phyloP scores from a whole-genome alignment of 1,140 invertebrate species.

The Pseudoatta argentina region DNA sequence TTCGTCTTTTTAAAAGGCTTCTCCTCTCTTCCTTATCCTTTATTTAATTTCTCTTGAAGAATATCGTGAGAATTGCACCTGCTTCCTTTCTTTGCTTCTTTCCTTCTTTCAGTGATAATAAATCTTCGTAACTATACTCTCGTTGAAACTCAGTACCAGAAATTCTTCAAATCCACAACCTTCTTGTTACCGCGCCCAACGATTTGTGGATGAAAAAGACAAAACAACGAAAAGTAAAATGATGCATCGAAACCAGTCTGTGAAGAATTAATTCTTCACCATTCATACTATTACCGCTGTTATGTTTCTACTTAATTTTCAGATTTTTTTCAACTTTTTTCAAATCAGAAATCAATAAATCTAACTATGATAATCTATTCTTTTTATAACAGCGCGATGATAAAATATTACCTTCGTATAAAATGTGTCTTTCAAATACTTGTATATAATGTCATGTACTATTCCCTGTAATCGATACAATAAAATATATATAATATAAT shows the following conservation, averaged over 20 bases:
- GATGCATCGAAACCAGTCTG: neutral
- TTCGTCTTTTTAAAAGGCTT: slow-evolving; percentile 18
- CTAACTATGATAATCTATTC: neutral
- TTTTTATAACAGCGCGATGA: neutral
- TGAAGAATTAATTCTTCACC: slow-evolving; percentile 27
- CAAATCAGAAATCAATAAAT: neutral
- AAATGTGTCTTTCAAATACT: neutral
- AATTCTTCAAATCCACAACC: slow-evolving; percentile 47
- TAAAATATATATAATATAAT: neutral
- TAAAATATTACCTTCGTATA: neutral
- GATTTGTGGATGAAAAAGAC: slow-evolving; percentile 27
- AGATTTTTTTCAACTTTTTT: neutral
- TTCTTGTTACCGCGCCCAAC: slow-evolving; percentile 15
- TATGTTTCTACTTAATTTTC: neutral
- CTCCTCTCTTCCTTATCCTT: slow-evolving; percentile 6
- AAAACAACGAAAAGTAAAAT: slow-evolving; percentile 30
- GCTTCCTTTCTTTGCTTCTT: slow-evolving; percentile 1
- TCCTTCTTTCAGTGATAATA: slow-evolving; percentile 33
- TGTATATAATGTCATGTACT: neutral
- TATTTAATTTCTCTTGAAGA: slow-evolving; percentile 48
- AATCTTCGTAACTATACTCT: slow-evolving; percentile 37
- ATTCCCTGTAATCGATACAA: neutral
- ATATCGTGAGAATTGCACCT: slow-evolving; percentile 49
- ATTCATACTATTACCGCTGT: neutral
- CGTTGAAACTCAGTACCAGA: slow-evolving; percentile 37